Base-by-base conservation (phyloP, 1,140 invertebrate genomes). In the Pseudomyrmex cubaensis region DNA sequence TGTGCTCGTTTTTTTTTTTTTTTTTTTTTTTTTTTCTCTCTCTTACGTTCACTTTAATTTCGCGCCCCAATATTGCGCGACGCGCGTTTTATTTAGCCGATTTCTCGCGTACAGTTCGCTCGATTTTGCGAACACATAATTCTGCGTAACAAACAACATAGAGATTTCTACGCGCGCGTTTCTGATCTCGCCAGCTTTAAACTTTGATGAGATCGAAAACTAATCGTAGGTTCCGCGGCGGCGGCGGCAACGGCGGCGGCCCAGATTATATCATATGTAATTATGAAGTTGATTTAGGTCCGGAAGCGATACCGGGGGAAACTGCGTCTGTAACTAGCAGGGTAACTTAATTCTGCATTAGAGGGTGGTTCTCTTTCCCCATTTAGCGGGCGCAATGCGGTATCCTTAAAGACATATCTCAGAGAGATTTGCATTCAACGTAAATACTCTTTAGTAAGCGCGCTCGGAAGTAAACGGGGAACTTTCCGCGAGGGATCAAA, bases 231-330 rank as follows among this genome's bases (percentile, higher is more conserved):
- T 84, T 87, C 5, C 67, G 73, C 77, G 56, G 57, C 50, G 5
- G 35, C 35, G 35, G 35, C 5, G 35, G 35, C 35, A 5, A 5
- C 5, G 35, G 35, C 5, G 35, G 35, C 25, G 20, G 35, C 5
- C 13, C 66, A 62, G 61, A 87, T 87, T 84, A 77, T 70, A 75
- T 77, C 66, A 87, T 78, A 69, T 15, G 61, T 86, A 75, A 74
- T 78, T 74, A 78, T 48, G 54, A 70, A 87, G 80, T 84, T 87
- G 85, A 87, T 78, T 87, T 84, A 87, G 54, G 61, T 74, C 74
- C 62, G 73, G 85, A 62, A 87, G 83, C 61, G 85, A 77, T 77
- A 56, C 35, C 35, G 35, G 35, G 50, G 9, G 63, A 17, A 77
- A 77, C 63, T 67, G 63, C 17, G 20, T 63, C 50, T 57, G 50